These are phyloP conservation scores for Sarotherodon lohbergeri DNA, from an alignment of 2,113 vertebrate genomes.

Conservation along the genomic window DNA sequence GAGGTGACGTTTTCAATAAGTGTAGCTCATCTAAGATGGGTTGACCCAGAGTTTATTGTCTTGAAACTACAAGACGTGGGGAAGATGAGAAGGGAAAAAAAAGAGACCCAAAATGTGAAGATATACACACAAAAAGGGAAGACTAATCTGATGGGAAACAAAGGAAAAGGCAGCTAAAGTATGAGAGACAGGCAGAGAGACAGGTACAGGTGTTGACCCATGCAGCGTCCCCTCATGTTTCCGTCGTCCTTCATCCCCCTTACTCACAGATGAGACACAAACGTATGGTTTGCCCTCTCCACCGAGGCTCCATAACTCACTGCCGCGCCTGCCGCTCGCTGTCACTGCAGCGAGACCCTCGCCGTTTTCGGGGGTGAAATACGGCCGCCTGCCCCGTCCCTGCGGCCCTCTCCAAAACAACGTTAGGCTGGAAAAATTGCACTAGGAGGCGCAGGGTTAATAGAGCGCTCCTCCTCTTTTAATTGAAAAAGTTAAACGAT, in stretches of 20 bases:
- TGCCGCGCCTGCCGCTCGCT: neutral
- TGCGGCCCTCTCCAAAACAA: conserved; percentile 45
- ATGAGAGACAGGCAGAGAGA: neutral
- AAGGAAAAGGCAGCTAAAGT: neutral
- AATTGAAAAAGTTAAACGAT: conserved; percentile 67
- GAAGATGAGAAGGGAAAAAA: neutral
- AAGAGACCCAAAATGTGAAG: neutral
- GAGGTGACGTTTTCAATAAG: conserved; percentile 6
- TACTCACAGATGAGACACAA: conserved; percentile 7
- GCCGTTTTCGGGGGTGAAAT: conserved; percentile 15
- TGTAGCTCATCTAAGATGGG: neutral
- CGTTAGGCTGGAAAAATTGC: conserved; percentile 43
- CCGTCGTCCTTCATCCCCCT: neutral
- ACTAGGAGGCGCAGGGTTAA: conserved; percentile 48
- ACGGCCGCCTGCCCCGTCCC: conserved; percentile 15
- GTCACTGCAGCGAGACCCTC: conserved; percentile 4
- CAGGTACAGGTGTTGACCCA: neutral
- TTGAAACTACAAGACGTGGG: neutral
- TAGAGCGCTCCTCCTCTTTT: conserved; percentile 60
- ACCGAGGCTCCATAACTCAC: conserved; percentile 45
- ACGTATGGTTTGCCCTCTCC: conserved; percentile 41
- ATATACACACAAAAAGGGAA: neutral
- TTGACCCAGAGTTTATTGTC: neutral
- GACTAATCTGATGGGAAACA: neutral
- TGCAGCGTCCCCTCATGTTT: neutral